Evolutionary conservation across 2,888 invertebrate genomes (phyloP), one percentile per base, ranked within the genome.

Genomic region (Beris chalybata): DNA sequence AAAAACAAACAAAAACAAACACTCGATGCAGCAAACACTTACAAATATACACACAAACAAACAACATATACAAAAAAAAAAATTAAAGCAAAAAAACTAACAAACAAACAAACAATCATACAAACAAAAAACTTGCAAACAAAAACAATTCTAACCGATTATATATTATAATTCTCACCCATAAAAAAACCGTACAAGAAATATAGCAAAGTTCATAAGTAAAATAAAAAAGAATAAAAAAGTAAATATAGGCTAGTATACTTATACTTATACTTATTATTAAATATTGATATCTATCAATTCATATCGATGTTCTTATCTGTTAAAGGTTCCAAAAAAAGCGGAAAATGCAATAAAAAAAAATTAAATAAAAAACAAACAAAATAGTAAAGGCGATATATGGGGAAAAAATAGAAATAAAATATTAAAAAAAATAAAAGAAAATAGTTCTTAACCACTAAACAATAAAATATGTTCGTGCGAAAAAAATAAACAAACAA

Each of bases 381-480:
- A 30, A 48, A 48, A 50, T 12, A 52, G 43, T 43, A 63, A 38
- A 68, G 61, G 65, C 69, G 69, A 67, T 67, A 69, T 66, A 67
- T 70, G 68, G 69, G n/a, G n/a, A n/a, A 69, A 48, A 70, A 68
- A 70, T 64, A 55, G 63, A 50, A 45, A 63, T 69, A 69, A 53
- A 61, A 67, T 63, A 70, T 59, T 69, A 67, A 68, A 38, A 32
- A 32, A 32, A 32, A 32, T 4, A 38, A 38, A 38, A 38, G 3
- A 38, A 68, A 66, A 56, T 57, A 67, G 68, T 65, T 66, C n/a
- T 67, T 70, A 70, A 67, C 61, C 48, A 63, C 65, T 65, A 63
- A 56, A 68, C 54, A 70, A 68, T 70, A 70, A 67, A 7, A 38
- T 22, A 38, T 38, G 2, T 32, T 32, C 32, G 7, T 1, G 38